A percentile compares a stretch with the other conserved stretches of the same genome.
Conservation (phyloP, 2,888 invertebrate genomes). For the Limnephilus rhombicus region DNA sequence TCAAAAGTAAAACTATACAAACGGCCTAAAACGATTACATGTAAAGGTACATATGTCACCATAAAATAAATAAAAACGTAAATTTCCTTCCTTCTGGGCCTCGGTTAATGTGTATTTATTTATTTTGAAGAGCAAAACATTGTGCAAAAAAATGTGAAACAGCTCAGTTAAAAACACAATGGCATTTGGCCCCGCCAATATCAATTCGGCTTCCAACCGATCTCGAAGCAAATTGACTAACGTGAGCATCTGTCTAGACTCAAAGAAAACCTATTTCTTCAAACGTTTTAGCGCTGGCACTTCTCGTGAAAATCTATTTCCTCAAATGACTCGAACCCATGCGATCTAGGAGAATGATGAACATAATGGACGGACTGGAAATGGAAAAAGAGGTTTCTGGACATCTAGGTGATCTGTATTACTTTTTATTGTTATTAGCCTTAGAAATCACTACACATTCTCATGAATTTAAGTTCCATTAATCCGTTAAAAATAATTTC, state of each 20-base stretch:
- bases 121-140: background rate
- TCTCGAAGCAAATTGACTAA: constrained; percentile 28
- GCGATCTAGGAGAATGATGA: background rate
- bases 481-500: too few species aligned
- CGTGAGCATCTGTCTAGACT: constrained; percentile 8
- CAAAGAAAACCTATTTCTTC: constrained; percentile 19
- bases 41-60: background rate
- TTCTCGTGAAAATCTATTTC: constrained; percentile 12
- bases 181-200: background rate
- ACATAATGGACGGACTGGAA: background rate
- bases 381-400: background rate
- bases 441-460: background rate
- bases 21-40: background rate
- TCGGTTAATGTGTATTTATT: background rate
- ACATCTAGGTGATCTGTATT: background rate
- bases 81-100: background rate
- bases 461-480: background rate
- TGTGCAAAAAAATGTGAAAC: background rate
- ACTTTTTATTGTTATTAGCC: background rate
- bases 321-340: background rate
- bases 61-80: background rate
- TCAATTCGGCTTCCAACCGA: constrained; percentile 2
- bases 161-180: background rate
- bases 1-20: background rate
- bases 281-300: background rate